phyloP scores from a whole-genome alignment of 1,140 invertebrate genomes.

The Calycopis cecrops region DNA sequence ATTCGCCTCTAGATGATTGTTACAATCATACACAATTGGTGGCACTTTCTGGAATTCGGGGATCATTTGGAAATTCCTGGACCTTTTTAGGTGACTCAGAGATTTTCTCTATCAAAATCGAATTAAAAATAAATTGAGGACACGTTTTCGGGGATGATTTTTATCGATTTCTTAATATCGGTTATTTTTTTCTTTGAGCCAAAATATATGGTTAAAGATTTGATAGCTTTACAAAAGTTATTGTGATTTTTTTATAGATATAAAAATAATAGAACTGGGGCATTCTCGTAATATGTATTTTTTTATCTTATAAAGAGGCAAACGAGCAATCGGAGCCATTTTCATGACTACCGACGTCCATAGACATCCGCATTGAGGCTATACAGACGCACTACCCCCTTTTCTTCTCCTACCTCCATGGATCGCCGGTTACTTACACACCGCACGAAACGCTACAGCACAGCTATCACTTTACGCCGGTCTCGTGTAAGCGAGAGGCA shows the following conservation, averaged over 20 bases:
- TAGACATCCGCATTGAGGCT: too few species aligned
- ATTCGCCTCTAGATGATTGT: slow-evolving; percentile 60
- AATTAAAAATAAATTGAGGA: slow-evolving; percentile 9
- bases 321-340: not conserved
- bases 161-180: slow-evolving; percentile 1
- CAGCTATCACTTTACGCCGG: too few species aligned
- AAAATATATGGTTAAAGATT: not conserved
- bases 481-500: too few species aligned
- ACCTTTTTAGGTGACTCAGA: slow-evolving; percentile 3
- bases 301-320: not conserved
- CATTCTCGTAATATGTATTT: not conserved
- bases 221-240: not conserved
- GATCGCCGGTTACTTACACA: too few species aligned
- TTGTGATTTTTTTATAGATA: too few species aligned
- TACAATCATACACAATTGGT: slow-evolving; percentile 43
- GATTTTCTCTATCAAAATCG: slow-evolving; percentile 3
- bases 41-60: slow-evolving; percentile 27
- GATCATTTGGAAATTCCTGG: slow-evolving; percentile 20
- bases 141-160: slow-evolving; percentile 1
- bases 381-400: too few species aligned
- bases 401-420: too few species aligned
- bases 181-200: not conserved
- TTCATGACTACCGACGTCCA: too few species aligned
- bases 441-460: too few species aligned
- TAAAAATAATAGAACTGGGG: too few species aligned